A percentile compares a stretch with the other conserved stretches of the same genome.
phyloP scores from a whole-genome alignment of 1,140 invertebrate species.

The Rhizoglyphus robini region DNA sequence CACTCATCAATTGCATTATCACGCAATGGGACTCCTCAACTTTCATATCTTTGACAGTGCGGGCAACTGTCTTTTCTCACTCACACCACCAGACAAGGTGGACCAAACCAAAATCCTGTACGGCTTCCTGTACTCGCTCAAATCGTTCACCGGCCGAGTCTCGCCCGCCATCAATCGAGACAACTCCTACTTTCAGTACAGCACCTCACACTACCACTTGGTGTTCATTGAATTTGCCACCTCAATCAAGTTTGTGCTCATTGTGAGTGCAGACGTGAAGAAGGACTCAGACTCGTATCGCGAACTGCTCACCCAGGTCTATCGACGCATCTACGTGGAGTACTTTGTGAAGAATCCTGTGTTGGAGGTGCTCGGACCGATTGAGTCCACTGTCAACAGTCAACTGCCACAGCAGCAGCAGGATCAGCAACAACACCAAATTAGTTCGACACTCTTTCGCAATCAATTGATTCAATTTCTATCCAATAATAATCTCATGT shows the following conservation, averaged over 20 bases:
- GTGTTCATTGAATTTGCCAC: constrained; percentile 22
- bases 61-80: constrained; percentile 68
- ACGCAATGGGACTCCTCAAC: constrained; percentile 60
- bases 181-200: constrained; percentile 20
- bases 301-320: constrained; percentile 65
- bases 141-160: constrained; percentile 21
- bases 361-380: not conserved
- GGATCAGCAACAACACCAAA: no score
- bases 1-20: no score
- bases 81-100: constrained; percentile 5
- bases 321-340: constrained; percentile 84
- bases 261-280: constrained; percentile 23
- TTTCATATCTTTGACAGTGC: constrained; percentile 89
- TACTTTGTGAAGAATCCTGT: constrained; percentile 83
- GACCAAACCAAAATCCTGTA: constrained; percentile 20
- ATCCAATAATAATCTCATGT: no score
- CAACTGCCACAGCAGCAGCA: constrained; percentile 20
- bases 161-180: constrained; percentile 14
- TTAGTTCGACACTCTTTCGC: no score
- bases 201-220: constrained; percentile 18
- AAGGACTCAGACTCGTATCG: constrained; percentile 31
- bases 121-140: constrained; percentile 22
- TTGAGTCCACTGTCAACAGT: constrained; percentile 9
- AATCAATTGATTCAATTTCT: no score
- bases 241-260: constrained; percentile 19